Conservation (phyloP, 2,888 invertebrate genomes). For the Hypercompe scribonia region DNA sequence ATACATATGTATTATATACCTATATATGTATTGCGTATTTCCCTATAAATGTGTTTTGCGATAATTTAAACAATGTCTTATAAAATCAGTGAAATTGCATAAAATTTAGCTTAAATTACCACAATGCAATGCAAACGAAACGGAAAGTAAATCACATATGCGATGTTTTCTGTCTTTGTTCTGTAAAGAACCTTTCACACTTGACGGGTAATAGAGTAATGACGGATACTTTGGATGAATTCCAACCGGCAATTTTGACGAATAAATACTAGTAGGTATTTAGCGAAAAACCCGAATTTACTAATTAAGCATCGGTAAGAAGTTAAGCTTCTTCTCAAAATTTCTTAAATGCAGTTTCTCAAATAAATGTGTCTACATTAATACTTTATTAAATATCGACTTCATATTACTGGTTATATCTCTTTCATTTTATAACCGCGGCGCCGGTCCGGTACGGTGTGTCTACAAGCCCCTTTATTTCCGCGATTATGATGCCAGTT, state of each 20-base stretch:
- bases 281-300: neutral
- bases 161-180: slow-evolving; percentile 44
- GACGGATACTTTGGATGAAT: neutral
- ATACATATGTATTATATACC: too few species aligned
- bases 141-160: slow-evolving; percentile 63
- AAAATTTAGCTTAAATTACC: slow-evolving; percentile 43
- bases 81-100: slow-evolving; percentile 29
- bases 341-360: too few species aligned
- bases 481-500: slow-evolving; percentile 57
- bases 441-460: slow-evolving; percentile 13
- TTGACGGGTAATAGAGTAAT: neutral
- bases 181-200: slow-evolving; percentile 25
- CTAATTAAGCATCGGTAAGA: neutral
- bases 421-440: neutral
- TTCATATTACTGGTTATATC: neutral
- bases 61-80: slow-evolving; percentile 18
- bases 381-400: too few species aligned
- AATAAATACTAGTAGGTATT: neutral
- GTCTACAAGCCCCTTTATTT: slow-evolving; percentile 28
- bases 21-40: too few species aligned
- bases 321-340: too few species aligned
- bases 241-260: neutral
- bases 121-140: slow-evolving; percentile 46
- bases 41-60: neutral
- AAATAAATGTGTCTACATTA: too few species aligned